Evolutionary conservation across 2,113 vertebrate species (phyloP).

Genomic region (Climacteris rufus): DNA sequence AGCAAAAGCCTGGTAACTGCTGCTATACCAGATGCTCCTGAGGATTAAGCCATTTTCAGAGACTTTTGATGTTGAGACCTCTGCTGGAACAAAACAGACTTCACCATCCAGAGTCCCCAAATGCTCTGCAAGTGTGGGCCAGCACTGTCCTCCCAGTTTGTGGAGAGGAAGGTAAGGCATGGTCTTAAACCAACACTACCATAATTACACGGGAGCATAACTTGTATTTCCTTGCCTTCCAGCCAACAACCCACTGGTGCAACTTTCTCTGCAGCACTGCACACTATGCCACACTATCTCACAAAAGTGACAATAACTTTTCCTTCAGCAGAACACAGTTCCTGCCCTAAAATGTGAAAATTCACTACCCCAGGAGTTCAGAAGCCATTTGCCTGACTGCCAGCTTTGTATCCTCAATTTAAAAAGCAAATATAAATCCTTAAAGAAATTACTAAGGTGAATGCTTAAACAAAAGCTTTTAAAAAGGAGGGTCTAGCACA

Average conservation of each 20-base stretch:
- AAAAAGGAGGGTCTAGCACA: neutral
- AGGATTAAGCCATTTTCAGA: conserved; percentile 27
- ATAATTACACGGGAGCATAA: neutral
- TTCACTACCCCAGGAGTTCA: neutral
- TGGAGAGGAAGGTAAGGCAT: neutral
- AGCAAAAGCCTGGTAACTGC: neutral
- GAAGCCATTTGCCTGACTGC: neutral
- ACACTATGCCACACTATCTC: accelerated
- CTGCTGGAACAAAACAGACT: neutral
- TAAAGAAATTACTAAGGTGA: neutral
- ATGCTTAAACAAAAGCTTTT: neutral
- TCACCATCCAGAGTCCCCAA: neutral
- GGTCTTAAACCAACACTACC: neutral
- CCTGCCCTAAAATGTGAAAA: neutral
- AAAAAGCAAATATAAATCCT: neutral
- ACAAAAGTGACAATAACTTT: neutral
- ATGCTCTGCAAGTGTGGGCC: neutral
- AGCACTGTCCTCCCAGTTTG: neutral
- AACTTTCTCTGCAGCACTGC: neutral
- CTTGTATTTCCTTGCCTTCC: neutral
- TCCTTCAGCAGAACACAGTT: neutral
- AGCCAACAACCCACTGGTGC: neutral
- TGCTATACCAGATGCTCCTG: conserved; percentile 14
- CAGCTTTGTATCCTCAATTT: neutral
- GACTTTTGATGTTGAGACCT: neutral